A percentile compares a stretch with the other conserved stretches of the same genome.
These are phyloP conservation scores for Drosophila infuscata DNA, from an alignment of 2,888 invertebrate species.

Conservation along the genomic window DNA sequence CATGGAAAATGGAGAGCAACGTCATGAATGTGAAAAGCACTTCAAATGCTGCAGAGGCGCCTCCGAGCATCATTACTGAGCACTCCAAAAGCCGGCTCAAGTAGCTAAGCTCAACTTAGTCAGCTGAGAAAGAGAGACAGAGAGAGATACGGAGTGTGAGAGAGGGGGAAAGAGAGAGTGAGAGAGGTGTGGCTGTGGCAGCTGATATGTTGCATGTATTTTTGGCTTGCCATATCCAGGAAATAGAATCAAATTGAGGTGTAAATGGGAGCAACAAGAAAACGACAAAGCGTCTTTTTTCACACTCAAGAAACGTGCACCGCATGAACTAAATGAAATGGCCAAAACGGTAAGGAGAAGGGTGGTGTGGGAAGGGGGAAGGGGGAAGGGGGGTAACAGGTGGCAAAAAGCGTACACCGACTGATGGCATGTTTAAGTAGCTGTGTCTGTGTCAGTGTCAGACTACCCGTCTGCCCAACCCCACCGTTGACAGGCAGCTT, in stretches of 20 bases:
- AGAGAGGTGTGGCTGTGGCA: slow-evolving; percentile 11
- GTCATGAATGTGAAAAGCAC: slow-evolving; percentile 58
- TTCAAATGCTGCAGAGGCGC: slow-evolving; percentile 37
- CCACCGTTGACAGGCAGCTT: slow-evolving; percentile 26
- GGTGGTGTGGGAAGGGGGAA: too few relatives aligned
- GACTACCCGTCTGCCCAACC: slow-evolving; percentile 1
- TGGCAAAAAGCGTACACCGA: slow-evolving; percentile 32
- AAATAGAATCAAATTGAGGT: slow-evolving; percentile 82
- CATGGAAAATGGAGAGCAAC: slow-evolving; percentile 53
- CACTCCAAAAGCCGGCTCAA: slow-evolving; percentile 63
- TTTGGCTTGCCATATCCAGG: slow-evolving; percentile 53
- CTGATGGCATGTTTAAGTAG: slow-evolving; percentile 75
- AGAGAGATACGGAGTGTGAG: not conserved
- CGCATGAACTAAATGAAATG: slow-evolving; percentile 60
- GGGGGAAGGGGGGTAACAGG: not conserved
- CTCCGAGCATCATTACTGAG: slow-evolving; percentile 64
- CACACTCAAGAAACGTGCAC: slow-evolving; percentile 53
- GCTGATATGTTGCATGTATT: slow-evolving; percentile 42
- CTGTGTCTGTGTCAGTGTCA: slow-evolving; percentile 46
- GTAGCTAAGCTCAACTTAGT: slow-evolving; percentile 42
- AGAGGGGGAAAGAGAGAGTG: slow-evolving; percentile 4
- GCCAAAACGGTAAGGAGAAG: slow-evolving; percentile 14
- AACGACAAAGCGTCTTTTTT: slow-evolving; percentile 31
- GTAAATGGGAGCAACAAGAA: slow-evolving; percentile 76
- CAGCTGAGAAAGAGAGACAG: not conserved